A percentile compares a stretch with the other conserved stretches of the same genome.
Evolutionary conservation across 2,113 vertebrate species (phyloP).

Genomic region (Barbus barbus): DNA sequence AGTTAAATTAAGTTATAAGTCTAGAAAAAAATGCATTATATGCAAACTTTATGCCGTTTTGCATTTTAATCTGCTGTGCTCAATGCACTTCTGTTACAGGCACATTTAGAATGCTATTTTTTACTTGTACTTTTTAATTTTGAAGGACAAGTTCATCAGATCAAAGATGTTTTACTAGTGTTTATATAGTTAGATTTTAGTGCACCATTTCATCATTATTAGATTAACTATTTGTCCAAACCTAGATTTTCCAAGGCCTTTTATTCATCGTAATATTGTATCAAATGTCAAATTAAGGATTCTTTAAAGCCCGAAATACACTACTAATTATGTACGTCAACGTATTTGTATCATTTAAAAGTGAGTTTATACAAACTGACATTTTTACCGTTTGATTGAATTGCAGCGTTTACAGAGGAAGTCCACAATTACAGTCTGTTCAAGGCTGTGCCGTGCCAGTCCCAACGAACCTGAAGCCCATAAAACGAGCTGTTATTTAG

Average conservation of each 20-base stretch:
- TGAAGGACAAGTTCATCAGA: conserved; percentile 44
- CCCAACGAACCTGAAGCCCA: conserved; percentile 47
- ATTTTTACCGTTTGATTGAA: conserved; percentile 56
- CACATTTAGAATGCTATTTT: conserved; percentile 30
- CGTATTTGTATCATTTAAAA: conserved; percentile 57
- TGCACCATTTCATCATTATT: conserved; percentile 56
- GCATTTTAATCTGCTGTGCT: conserved; percentile 7
- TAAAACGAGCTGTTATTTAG: conserved; percentile 55
- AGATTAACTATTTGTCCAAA: conserved; percentile 53
- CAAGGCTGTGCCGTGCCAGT: conserved; percentile 43
- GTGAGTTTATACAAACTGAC: conserved; percentile 52
- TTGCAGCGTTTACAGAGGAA: conserved; percentile 54
- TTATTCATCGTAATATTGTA: conserved; percentile 53
- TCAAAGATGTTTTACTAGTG: conserved; percentile 28
- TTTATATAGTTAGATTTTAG: conserved; percentile 56
- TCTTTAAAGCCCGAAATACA: conserved; percentile 54
- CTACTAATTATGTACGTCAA: conserved; percentile 53
- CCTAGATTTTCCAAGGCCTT: conserved; percentile 54
- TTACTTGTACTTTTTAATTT: conserved; percentile 30
- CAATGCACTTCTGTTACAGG: conserved; percentile 6
- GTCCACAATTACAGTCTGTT: conserved; percentile 56
- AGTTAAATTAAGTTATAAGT: not conserved
- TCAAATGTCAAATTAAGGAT: conserved; percentile 54
- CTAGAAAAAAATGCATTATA: not conserved
- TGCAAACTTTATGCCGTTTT: not conserved